Evolutionary conservation across 2,797 vertebrate species (phyloP), one percentile per base, ranked within the genome.

Genomic region (Aulostomus chinensis): DNA sequence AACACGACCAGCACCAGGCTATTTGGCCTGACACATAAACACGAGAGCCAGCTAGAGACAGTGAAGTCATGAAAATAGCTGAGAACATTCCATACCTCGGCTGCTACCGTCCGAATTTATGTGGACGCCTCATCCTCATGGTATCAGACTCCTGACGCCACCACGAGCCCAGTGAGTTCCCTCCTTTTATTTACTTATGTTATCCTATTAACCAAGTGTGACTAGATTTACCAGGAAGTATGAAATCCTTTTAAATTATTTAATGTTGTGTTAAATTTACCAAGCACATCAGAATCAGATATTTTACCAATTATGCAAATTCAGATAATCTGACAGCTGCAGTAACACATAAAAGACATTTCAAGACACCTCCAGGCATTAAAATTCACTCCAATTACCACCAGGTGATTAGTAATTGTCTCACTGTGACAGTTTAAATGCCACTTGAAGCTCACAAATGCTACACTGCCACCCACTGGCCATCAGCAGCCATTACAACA

Each of bases 381-480:
- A 6, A 9, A 25, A 25, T 1, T 9, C 24, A 9, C 24, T 5
- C 6, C 42, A 67, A 74, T 81, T 71, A 80, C 54, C 60, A 50
- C 7, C 16, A 65, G 68, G 53, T 80, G 68, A 78, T 78, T 75
- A 75, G 64, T 31, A 43, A 68, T 70, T 57, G 55, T 69, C 55
- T 73, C 38, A 6, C 48, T 7, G 35, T 15, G 57, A 69, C n/a
- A n/a, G n/a, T n/a, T n/a, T n/a, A n/a, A n/a, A n/a, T n/a, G n/a
- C n/a, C n/a, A n/a, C n/a, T n/a, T 37, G 12, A 24, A 7, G 11
- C 52, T 37, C 50, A 13, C 39, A 70, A 62, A 76, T 60, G 63
- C 54, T 43, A 20, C 56, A 63, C 59, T 81, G 74, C 83, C 88
- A 59, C 73, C 84, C 50, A 16, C 58, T 85, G 88, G 76, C 7